Percentiles rank a stretch among this genome's conserved stretches.
phyloP scores from a whole-genome alignment of 2,113 vertebrate genomes.

The Myotis lucifugus region DNA sequence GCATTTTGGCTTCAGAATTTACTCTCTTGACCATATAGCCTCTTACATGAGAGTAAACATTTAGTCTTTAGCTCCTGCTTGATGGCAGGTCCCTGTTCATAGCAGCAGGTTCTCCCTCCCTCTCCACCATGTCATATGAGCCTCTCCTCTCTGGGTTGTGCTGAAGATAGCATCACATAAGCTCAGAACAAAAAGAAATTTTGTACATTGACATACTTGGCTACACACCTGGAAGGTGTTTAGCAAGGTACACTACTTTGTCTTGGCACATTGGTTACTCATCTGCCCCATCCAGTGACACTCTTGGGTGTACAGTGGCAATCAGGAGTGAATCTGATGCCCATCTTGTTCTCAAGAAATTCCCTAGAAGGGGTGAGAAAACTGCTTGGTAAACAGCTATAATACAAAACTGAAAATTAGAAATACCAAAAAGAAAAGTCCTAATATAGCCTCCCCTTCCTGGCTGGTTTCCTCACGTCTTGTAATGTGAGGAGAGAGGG shows the following conservation, averaged over 20 bases:
- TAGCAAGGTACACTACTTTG: neutral
- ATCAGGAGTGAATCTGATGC: neutral
- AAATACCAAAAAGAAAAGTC: neutral
- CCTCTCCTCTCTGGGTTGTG: neutral
- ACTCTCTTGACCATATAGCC: neutral
- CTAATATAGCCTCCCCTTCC: neutral
- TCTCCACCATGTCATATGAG: neutral
- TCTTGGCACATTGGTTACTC: neutral
- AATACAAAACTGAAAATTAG: conserved; percentile 33
- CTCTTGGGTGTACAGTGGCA: neutral
- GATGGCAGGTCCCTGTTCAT: neutral
- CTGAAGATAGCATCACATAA: neutral
- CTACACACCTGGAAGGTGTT: neutral
- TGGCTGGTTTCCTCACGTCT: neutral
- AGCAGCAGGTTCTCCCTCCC: neutral
- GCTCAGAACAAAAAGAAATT: conserved; percentile 12
- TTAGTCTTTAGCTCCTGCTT: neutral
- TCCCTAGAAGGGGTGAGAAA: neutral
- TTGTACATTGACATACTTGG: neutral
- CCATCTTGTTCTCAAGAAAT: conserved; percentile 1
- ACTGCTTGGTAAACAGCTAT: neutral
- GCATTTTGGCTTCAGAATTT: neutral
- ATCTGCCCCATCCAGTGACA: neutral
- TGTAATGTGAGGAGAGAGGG: neutral
- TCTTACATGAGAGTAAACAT: neutral